phyloP scores from a whole-genome alignment of 2,888 invertebrate species.

The Pyrochroa serraticornis region DNA sequence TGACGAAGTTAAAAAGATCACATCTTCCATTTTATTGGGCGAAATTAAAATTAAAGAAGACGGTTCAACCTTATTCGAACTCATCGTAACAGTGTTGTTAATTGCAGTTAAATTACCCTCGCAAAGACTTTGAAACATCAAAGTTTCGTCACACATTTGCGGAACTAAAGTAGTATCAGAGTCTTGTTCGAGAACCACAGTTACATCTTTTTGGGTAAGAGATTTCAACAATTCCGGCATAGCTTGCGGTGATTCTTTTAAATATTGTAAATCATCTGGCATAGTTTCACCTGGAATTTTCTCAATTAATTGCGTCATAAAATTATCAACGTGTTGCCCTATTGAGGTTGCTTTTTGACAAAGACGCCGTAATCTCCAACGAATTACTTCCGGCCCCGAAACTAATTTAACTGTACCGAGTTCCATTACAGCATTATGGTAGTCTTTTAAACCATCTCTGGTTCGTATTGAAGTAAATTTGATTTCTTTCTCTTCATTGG shows the following conservation, averaged over 20 bases:
- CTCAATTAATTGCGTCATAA: conserved; percentile 40
- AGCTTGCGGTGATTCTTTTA: conserved; percentile 47
- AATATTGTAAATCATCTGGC: conserved; percentile 45
- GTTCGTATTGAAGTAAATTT: conserved; percentile 47
- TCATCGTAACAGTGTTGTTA: neutral
- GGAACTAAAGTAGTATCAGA: conserved; percentile 49
- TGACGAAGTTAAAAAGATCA: conserved; percentile 10
- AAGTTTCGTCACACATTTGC: conserved; percentile 49
- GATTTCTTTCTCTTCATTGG: conserved; percentile 46
- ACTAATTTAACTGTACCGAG: conserved; percentile 50
- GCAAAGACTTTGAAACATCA: conserved; percentile 43
- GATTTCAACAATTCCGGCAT: conserved; percentile 46
- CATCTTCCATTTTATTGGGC: conserved; percentile 11
- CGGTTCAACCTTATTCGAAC: conserved; percentile 9
- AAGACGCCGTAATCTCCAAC: conserved; percentile 50
- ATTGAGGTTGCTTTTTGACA: conserved; percentile 42
- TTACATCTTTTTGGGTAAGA: conserved; percentile 48
- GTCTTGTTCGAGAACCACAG: conserved; percentile 53
- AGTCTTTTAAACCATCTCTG: conserved; percentile 46
- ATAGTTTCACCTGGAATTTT: conserved; percentile 47
- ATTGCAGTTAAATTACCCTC: neutral
- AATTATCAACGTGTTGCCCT: conserved; percentile 36
- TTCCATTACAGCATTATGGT: conserved; percentile 46
- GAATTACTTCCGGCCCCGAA: conserved; percentile 51
- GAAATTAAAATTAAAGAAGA: conserved; percentile 6